Evolutionary conservation across 2,888 invertebrate species (phyloP).

Genomic region (Isoperla grammatica): DNA sequence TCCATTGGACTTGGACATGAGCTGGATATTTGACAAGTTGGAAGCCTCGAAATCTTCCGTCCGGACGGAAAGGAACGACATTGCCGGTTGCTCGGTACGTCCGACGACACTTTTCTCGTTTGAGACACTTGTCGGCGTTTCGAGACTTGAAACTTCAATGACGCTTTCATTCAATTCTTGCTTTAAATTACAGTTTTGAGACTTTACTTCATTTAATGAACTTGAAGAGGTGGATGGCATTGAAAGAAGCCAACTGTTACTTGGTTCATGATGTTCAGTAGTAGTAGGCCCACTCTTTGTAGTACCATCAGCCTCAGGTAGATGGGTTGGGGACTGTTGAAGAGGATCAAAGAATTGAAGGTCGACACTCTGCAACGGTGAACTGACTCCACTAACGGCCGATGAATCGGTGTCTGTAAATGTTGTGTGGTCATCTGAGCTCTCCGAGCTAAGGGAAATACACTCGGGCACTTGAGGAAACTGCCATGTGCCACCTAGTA

Average conservation of each 20-base stretch:
- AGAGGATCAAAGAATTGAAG: slow-evolving; percentile 29
- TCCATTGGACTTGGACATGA: not conserved
- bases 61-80: slow-evolving; percentile 4
- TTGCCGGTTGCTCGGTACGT: slow-evolving; percentile 3
- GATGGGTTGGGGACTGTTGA: slow-evolving; percentile 8
- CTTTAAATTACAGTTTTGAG: not conserved
- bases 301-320: not conserved
- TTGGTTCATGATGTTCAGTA: slow-evolving; percentile 7
- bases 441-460: slow-evolving; percentile 37
- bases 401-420: slow-evolving; percentile 45
- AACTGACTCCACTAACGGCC: slow-evolving; percentile 39
- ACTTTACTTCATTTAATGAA: not conserved
- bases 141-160: not conserved
- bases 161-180: not conserved
- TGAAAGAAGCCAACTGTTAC: slow-evolving; percentile 25
- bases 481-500: slow-evolving; percentile 35
- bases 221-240: slow-evolving; percentile 35
- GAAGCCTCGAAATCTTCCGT: slow-evolving; percentile 11
- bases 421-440: slow-evolving; percentile 43
- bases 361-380: slow-evolving; percentile 30
- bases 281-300: not conserved
- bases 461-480: slow-evolving; percentile 42
- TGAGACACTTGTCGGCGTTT: not conserved
- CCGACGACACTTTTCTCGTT: not conserved
- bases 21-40: slow-evolving; percentile 1